Evolutionary conservation across 2,888 invertebrate species (phyloP).

Genomic region (Linnaemya vulpina): DNA sequence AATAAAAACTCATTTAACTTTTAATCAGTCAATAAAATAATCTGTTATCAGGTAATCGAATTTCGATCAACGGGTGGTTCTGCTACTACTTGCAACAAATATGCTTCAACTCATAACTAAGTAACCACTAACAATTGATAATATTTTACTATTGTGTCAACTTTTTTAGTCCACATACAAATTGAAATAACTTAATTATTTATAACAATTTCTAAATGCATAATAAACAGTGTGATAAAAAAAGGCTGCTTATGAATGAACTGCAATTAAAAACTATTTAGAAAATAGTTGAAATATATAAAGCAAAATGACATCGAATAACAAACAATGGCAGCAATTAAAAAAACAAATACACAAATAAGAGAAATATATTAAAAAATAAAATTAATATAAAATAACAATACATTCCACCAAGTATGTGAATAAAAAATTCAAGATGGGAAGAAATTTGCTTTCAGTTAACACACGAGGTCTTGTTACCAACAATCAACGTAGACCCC

Average conservation of each 20-base stretch:
- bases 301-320: neutral
- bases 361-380: conserved; percentile 1
- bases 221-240: conserved; percentile 35
- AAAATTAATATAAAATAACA: conserved; percentile 9
- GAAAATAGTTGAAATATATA: conserved; percentile 25
- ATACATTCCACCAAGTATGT: conserved; percentile 20
- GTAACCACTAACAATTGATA: too few species aligned
- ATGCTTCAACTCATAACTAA: conserved; percentile 5
- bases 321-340: neutral
- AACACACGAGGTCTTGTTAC: conserved; percentile 33
- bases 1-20: too few species aligned
- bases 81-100: neutral
- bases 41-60: too few species aligned
- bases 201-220: conserved; percentile 27
- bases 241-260: conserved; percentile 6
- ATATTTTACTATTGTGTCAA: conserved; percentile 8
- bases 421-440: conserved; percentile 32
- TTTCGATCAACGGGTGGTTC: too few species aligned
- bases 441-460: conserved; percentile 58
- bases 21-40: too few species aligned
- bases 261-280: neutral
- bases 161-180: conserved; percentile 35
- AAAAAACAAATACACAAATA: neutral
- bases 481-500: conserved; percentile 49
- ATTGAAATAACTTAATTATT: conserved; percentile 31